Base-by-base conservation (phyloP, 2,797 vertebrate species). In the Molossus molossus region DNA sequence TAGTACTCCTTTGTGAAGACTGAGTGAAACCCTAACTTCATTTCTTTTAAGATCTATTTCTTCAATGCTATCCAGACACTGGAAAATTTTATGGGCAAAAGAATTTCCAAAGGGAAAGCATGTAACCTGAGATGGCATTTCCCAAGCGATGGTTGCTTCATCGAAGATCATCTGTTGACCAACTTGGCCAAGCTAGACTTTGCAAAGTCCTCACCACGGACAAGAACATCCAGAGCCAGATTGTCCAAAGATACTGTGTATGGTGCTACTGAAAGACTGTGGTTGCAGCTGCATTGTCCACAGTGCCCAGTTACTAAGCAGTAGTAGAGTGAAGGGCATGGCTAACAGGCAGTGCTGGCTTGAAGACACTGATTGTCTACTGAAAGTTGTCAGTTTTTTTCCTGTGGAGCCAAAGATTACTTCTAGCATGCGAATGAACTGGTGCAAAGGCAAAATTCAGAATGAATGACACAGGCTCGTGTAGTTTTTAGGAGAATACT, bases 101-200 rank as follows among this genome's bases (percentile, higher is more conserved):
- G 29, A 70, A 57, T 86, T 90, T 86, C 62, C 58, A 65, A 75
- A 90, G n/a, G 27, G 72, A 93, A 83, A 33, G 9, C 48, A 27
- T 80, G 15, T 77, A 92, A 73, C 64, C 14, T 57, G 53, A 95
- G 82, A 55, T 91, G 37, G 23, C 50, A 33, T 94, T 93, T 97
- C 64, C 73, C 40, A 90, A 93, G 8, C 18, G 58, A 85, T 14
- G 2, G 23, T 94, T 88, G 84, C 84, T 90, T 97, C 92, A 90
- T 92, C 58, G 15, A 67, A 94, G 87, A 94, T 92, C 57, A 93
- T 18, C 76, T 95, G 21, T 94, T 93, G 90, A 93, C 87, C 87
- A 93, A 40, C 69, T 93, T 86, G 90, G 70, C 79, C 12, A 77
- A 96, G 20, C 15, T 27, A 80, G 60, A 20, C 76, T 90, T 77